A percentile compares a stretch with the other conserved stretches of the same genome.
These are phyloP conservation scores for Festucalex cinctus DNA, from an alignment of 2,113 vertebrate genomes.

Conservation along the genomic window DNA sequence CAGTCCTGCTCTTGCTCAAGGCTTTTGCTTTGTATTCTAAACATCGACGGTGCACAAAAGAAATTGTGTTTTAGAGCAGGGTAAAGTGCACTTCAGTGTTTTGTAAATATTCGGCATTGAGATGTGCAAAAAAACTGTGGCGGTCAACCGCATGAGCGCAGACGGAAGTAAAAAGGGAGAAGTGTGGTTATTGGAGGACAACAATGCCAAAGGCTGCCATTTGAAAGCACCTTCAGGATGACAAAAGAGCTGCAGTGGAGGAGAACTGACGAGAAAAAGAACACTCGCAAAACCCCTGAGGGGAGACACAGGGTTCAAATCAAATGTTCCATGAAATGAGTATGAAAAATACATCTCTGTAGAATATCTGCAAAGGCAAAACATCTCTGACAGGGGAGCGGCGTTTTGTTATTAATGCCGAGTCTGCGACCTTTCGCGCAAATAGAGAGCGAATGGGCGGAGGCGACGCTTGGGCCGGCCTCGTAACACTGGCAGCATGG, in stretches of 20 bases:
- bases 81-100: conserved; percentile 9
- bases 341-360: conserved; percentile 61
- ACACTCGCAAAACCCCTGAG: conserved; percentile 39
- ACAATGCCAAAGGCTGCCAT: conserved; percentile 56
- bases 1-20: neutral
- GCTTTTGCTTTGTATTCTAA: conserved; percentile 2
- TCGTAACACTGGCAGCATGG: conserved; percentile 36
- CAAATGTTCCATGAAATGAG: conserved; percentile 75
- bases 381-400: conserved; percentile 46
- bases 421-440: conserved; percentile 61
- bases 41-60: neutral
- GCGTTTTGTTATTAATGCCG: conserved; percentile 41
- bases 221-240: conserved; percentile 51
- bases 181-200: conserved; percentile 21
- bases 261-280: conserved; percentile 35
- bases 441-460: conserved; percentile 44
- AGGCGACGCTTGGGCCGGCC: conserved; percentile 33
- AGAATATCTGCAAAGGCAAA: conserved; percentile 46
- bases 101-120: conserved; percentile 7
- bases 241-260: conserved; percentile 57
- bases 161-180: conserved; percentile 35
- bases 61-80: neutral
- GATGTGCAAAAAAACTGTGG: conserved; percentile 29
- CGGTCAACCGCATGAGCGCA: conserved; percentile 37
- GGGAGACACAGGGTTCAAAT: conserved; percentile 56